Evolutionary conservation across 1,140 invertebrate genomes (phyloP).

Genomic region (Holotrichia oblita): DNA sequence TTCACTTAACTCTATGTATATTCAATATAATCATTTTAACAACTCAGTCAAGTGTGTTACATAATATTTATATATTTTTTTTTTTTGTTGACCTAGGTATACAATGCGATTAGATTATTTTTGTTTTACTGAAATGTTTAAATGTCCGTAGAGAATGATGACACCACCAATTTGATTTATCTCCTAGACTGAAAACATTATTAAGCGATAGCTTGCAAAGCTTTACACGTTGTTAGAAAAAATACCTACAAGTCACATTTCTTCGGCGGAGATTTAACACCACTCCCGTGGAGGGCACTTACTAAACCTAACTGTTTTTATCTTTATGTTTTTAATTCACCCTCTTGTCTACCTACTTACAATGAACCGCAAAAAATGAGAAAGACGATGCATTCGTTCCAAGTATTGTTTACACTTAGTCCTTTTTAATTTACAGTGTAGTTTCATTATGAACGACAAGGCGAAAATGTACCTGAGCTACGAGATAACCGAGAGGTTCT

Average conservation of each 20-base stretch:
- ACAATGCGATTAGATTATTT: background rate
- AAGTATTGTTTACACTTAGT: background rate
- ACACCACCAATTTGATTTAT: background rate
- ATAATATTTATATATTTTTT: too few species aligned
- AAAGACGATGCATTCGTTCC: background rate
- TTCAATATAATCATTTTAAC: too few species aligned
- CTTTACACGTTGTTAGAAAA: background rate
- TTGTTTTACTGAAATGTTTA: background rate
- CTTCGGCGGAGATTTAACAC: background rate
- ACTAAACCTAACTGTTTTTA: background rate
- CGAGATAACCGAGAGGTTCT: constrained; percentile 28
- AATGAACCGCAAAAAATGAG: background rate
- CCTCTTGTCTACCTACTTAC: background rate
- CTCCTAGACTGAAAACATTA: background rate
- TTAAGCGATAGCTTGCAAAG: background rate
- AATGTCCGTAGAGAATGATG: background rate
- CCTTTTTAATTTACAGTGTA: background rate
- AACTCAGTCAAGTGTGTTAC: too few species aligned
- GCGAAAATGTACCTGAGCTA: constrained; percentile 1
- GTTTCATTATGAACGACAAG: background rate
- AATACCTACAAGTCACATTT: background rate
- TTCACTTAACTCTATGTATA: too few species aligned
- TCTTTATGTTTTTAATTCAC: constrained; percentile 25
- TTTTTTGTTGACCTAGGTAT: too few species aligned
- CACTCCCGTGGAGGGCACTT: background rate